Evolutionary conservation across 1,140 invertebrate species (phyloP), one percentile per base, ranked within the genome.

Genomic region (Drosophila takahashii): DNA sequence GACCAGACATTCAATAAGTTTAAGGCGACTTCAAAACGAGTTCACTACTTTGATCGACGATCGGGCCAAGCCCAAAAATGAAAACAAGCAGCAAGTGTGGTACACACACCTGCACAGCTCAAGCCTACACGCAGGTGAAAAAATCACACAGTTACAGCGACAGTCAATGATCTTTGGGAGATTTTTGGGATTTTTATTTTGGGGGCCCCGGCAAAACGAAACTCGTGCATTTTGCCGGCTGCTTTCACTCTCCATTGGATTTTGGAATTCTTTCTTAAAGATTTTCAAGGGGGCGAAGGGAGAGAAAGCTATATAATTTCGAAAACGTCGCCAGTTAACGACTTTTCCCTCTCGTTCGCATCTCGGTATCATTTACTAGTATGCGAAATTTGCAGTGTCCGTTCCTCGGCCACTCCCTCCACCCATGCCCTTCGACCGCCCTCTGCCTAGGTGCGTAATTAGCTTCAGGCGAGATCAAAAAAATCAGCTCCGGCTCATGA

Each of bases 191-290:
- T n/a, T 8, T 58, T 50, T 50, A 36, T 45, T 41, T 56, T 4
- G 18, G 72, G 36, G 42, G 50, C 18, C 29, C 15, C 47, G 18
- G 32, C 41, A 50, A 57, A 71, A 76, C 41, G 67, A 71, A 77
- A 81, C 79, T 81, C 75, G 75, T 66, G 59, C 79, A 77, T 81
- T 81, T 81, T 73, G 76, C 61, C 79, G 79, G 67, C 79, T 67
- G 79, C 79, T 81, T 81, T 81, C 79, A 81, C 79, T 81, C 79
- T 81, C 61, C 79, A 81, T 69, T 72, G 73, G 79, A 74, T 70
- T 71, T 70, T 57, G 42, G 65, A 71, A 71, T 81, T 81, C 79
- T 81, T 81, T 73, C 53, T 78, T 74, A 81, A 74, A 71, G 36
- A 42, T 37, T 15, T 56, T 36, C 13, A 18, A 52, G 26, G 22